Base-by-base conservation (phyloP, 2,113 vertebrate species). In the Rhegmatorhina hoffmannsi region DNA sequence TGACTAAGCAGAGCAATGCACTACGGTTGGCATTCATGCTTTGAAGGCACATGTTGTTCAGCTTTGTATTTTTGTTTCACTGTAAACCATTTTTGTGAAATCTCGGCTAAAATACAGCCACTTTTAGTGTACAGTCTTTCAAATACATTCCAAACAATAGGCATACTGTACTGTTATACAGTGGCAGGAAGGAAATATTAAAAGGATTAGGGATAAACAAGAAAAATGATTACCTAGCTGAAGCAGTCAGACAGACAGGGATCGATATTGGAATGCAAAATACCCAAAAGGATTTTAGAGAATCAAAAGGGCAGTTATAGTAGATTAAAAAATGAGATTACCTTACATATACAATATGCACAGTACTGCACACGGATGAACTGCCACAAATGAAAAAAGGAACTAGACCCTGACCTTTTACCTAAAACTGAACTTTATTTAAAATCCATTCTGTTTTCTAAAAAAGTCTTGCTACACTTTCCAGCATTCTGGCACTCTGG, bases 171-270 rank as follows among this genome's bases (percentile, higher is more conserved):
- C 84, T 64, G 75, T 56, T 86, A 91, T 6, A 90, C 59, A 96
- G 92, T 18, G 79, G 58, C 95, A 96, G 97, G 96, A 97, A 97
- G 96, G 84, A 97, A 97, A 97, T 97, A 97, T 96, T 95, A 96
- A 84, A 95, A 95, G 96, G 96, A 97, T 97, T 97, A 97, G 95
- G 49, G 90, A 92, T 96, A 97, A 97, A 97, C 91, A 97, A 97
- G 96, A 97, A 97, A 97, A 97, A 96, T 96, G 96, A 97, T 96
- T 97, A 97, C 87, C 89, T 76, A 97, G 97, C 97, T 95, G 86
- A 95, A 95, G 92, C 94, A 85, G 89, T 95, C 95, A 97, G 96
- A 96, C 96, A 97, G 96, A 97, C 95, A 89, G 93, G 95, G 94
- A 97, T 94, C 81, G 90, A 96, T 97, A 95, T 3, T 1, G 55